Conservation (phyloP, 2,797 vertebrate genomes). For the Threskiornis aethiopicus region DNA sequence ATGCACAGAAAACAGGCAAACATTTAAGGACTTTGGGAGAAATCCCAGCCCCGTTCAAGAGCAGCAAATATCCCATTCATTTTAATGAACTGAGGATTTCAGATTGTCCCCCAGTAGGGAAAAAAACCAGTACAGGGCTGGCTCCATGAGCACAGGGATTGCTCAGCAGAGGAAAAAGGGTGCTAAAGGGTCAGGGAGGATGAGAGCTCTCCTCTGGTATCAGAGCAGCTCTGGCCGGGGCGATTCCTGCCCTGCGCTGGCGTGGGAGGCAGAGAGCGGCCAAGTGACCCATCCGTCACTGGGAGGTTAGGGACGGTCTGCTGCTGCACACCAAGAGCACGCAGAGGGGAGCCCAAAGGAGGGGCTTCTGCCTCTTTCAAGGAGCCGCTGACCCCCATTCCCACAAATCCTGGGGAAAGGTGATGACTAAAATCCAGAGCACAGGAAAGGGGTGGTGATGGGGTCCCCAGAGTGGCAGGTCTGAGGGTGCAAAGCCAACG, state of each 20-base stretch:
- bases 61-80: background rate
- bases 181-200: background rate
- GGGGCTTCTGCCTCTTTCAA: no score
- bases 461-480: no score
- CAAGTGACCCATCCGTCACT: background rate
- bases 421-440: accelerated
- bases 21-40: accelerated
- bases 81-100: background rate
- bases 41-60: background rate
- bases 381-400: accelerated
- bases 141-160: accelerated
- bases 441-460: accelerated
- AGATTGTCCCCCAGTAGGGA: background rate
- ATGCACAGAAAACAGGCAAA: background rate
- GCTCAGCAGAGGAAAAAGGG: background rate
- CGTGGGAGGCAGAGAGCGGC: background rate
- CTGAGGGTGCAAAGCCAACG: accelerated
- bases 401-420: background rate
- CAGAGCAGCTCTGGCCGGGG: background rate
- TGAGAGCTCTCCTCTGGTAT: background rate
- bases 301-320: accelerated
- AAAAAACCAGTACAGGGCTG: background rate
- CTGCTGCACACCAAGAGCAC: background rate
- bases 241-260: accelerated
- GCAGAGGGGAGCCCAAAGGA: accelerated